Base-by-base conservation (phyloP, 2,113 vertebrate species). In the Spheniscus mendiculus region DNA sequence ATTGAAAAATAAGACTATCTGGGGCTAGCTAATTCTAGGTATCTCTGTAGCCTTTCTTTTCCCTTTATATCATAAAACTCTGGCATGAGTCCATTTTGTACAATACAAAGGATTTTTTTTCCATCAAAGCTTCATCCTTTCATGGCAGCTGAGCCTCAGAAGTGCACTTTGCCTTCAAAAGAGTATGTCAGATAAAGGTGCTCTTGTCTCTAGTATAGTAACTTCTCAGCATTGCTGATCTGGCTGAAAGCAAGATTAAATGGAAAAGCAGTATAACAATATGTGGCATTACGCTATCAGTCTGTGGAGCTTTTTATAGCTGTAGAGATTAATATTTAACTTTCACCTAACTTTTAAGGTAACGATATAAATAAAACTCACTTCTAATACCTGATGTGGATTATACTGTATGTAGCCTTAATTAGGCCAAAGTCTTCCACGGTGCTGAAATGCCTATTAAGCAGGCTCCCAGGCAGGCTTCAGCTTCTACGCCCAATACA, bases 321-420 rank as follows among this genome's bases (percentile, higher is more conserved):
- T 76, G 26, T 95, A 94, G 96, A 97, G 83, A 93, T 96, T 97
- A 97, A 97, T 97, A 93, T 92, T 97, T 95, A 96, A 96, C 86
- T 70, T 62, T 50, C 42, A 50, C 27, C 63, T 89, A 53, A n/a
- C 65, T 80, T 90, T 52, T 85, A 50, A 71, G 58, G 70, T 73
- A 76, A 67, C 82, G 87, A 77, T 34, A 62, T 52, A 86, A 72
- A 78, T 86, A 73, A 86, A 85, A 49, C 70, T 63, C 15, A 44
- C 73, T 92, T 86, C 47, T 78, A 53, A 73, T 77, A 77, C 19
- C 47, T 4, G 1, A 40, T 50, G 34, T 52, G 53, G 52, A 50
- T 85, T 71, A 82, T 52, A 82, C 22, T 25, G 19, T 63, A 29
- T 8, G 26, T 67, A 47, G 20, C 61, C n/a, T 61, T 82, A 30